A percentile compares a stretch with the other conserved stretches of the same genome.
These are phyloP conservation scores for Athene noctua DNA, from an alignment of 2,113 vertebrate genomes.

Conservation along the genomic window DNA sequence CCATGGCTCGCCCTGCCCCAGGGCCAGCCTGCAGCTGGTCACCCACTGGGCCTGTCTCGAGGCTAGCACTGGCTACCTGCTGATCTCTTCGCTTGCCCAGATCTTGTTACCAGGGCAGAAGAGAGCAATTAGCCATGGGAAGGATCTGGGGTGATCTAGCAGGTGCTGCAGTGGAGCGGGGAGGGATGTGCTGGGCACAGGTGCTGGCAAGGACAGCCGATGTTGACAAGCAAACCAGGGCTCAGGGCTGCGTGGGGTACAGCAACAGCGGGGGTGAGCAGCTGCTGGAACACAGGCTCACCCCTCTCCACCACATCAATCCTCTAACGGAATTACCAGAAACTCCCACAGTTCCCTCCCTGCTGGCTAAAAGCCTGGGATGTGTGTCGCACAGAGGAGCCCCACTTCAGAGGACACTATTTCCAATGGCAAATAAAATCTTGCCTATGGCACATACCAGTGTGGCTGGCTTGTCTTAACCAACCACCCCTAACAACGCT, in stretches of 20 bases:
- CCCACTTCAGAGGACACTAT: accelerated
- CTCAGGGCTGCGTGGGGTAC: neutral
- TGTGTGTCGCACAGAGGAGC: accelerated
- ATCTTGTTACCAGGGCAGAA: neutral
- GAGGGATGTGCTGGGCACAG: neutral
- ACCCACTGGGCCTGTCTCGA: neutral
- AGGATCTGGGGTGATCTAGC: accelerated
- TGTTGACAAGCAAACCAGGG: neutral
- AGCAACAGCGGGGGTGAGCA: neutral
- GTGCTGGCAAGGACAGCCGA: neutral
- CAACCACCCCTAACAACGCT: neutral
- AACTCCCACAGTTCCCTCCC: neutral
- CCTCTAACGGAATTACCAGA: neutral
- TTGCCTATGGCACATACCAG: neutral
- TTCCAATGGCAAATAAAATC: neutral
- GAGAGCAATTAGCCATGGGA: neutral
- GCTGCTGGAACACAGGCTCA: neutral
- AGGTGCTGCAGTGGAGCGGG: neutral
- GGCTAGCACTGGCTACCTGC: neutral
- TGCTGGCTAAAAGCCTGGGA: neutral
- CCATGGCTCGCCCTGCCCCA: neutral
- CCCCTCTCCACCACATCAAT: neutral
- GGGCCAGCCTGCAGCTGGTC: neutral
- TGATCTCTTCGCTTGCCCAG: neutral
- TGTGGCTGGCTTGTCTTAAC: neutral